phyloP scores from a whole-genome alignment of 2,888 invertebrate genomes.

The Caenorhabditis afra region DNA sequence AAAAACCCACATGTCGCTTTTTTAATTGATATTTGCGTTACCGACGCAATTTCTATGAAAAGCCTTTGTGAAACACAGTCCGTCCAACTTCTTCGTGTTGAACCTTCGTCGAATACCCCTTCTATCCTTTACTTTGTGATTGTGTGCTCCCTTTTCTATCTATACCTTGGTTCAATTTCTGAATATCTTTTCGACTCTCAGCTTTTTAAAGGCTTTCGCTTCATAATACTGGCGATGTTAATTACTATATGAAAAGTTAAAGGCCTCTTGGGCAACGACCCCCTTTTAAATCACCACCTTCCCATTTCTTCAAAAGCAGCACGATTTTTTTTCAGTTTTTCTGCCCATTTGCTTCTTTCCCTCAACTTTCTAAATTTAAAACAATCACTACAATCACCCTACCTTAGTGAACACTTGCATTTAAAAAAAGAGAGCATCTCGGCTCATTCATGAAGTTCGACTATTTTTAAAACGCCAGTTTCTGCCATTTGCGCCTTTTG shows the following conservation, averaged over 20 bases:
- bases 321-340: constrained; percentile 2
- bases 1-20: constrained; percentile 2
- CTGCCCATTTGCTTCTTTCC: constrained; percentile 1
- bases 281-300: not conserved
- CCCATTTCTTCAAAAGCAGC: not conserved
- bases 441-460: constrained; percentile 13
- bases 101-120: constrained; percentile 5
- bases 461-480: constrained; percentile 3
- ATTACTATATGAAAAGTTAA: too few relatives aligned
- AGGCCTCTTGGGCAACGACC: too few relatives aligned
- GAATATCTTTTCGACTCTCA: not conserved
- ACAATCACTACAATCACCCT: not conserved
- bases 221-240: not conserved
- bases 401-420: constrained; percentile 3
- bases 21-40: not conserved
- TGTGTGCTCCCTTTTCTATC: constrained; percentile 23
- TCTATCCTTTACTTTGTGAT: constrained; percentile 45
- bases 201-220: constrained; percentile 27
- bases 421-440: not conserved
- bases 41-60: not conserved
- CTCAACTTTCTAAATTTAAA: not conserved
- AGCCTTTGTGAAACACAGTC: constrained; percentile 22
- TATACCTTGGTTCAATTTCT: constrained; percentile 30
- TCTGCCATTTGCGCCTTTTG: constrained; percentile 38
- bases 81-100: constrained; percentile 6